These are phyloP conservation scores for Mantis religiosa DNA, from an alignment of 2,888 invertebrate genomes.

Conservation along the genomic window DNA sequence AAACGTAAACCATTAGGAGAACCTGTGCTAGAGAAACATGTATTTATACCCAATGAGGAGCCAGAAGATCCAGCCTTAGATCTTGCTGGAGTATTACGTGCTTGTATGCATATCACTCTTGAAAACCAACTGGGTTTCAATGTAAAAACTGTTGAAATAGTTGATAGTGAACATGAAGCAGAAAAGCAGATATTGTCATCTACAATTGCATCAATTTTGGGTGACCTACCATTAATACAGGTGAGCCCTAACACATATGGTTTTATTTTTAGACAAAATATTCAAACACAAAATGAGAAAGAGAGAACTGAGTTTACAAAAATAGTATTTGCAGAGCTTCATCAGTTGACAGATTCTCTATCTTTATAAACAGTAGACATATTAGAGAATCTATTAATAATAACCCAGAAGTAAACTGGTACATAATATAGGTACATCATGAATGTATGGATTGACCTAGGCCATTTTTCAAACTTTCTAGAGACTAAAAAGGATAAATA, in stretches of 20 bases:
- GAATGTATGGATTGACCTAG: too few relatives aligned
- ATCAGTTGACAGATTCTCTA: too few relatives aligned
- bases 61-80: slow-evolving; percentile 27
- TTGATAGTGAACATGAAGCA: slow-evolving; percentile 50
- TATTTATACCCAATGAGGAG: slow-evolving; percentile 62
- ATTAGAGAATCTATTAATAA: too few relatives aligned
- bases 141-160: slow-evolving; percentile 56
- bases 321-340: too few relatives aligned
- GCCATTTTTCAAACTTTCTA: too few relatives aligned
- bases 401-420: too few relatives aligned
- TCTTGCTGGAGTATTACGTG: slow-evolving; percentile 53
- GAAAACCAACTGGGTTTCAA: slow-evolving; percentile 65
- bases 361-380: too few relatives aligned
- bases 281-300: too few relatives aligned
- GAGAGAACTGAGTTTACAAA: too few relatives aligned
- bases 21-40: slow-evolving; percentile 74
- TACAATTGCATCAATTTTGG: slow-evolving; percentile 45
- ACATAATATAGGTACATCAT: too few relatives aligned
- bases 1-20: slow-evolving; percentile 62
- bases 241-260: slow-evolving; percentile 26
- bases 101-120: slow-evolving; percentile 63
- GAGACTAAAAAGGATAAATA: too few relatives aligned
- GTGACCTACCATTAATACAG: slow-evolving; percentile 37
- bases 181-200: slow-evolving; percentile 34
- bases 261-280: too few relatives aligned